These are phyloP conservation scores for Patella caerulea DNA, from an alignment of 2,888 invertebrate genomes.

Conservation along the genomic window DNA sequence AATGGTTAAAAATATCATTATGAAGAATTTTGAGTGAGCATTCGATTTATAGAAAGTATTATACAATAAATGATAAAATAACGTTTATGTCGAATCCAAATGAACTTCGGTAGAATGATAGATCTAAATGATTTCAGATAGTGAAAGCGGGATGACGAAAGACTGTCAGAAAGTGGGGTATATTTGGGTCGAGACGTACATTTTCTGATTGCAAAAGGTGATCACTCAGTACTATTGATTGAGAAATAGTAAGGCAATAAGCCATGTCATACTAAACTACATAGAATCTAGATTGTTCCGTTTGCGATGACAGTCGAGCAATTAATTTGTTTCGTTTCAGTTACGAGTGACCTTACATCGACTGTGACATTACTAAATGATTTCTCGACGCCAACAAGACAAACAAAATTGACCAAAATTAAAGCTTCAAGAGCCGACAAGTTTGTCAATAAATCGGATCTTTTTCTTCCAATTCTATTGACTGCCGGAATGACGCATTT, in stretches of 20 bases:
- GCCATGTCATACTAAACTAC: background rate
- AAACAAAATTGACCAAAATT: slow-evolving; percentile 1
- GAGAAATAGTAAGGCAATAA: background rate
- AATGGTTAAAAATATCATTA: too few relatives aligned
- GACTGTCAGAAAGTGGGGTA: too few relatives aligned
- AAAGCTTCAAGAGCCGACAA: background rate
- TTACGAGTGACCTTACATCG: background rate
- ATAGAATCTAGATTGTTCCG: background rate
- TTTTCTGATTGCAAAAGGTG: too few relatives aligned
- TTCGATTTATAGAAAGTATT: too few relatives aligned
- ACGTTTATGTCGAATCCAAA: too few relatives aligned
- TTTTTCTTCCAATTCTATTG: slow-evolving; percentile 1
- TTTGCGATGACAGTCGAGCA: background rate
- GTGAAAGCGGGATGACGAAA: too few relatives aligned
- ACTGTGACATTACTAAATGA: background rate
- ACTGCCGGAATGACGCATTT: slow-evolving; percentile 8
- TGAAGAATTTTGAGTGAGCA: too few relatives aligned
- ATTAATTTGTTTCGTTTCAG: slow-evolving; percentile 5
- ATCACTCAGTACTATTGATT: background rate
- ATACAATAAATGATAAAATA: too few relatives aligned
- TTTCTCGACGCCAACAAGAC: background rate
- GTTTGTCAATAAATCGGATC: background rate
- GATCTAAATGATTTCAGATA: too few relatives aligned
- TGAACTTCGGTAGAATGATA: too few relatives aligned
- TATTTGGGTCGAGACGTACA: too few relatives aligned